Conservation (phyloP, 37 sponge, comb jelly and placozoan genomes). For the Hexactinellida sp. region DNA sequence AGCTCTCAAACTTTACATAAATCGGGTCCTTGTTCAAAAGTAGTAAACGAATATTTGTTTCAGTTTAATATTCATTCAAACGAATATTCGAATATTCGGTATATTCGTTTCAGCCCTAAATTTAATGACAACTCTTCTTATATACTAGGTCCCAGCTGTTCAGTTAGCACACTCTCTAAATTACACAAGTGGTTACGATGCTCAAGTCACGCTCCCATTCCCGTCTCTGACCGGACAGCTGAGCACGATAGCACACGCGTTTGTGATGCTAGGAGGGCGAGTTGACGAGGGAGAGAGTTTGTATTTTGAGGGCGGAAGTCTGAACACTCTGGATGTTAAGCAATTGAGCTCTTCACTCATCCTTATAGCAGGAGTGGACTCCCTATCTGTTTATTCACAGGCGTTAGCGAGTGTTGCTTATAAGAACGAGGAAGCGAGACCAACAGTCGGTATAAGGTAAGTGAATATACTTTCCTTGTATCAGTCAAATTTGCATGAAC, state of each 20-base stretch:
- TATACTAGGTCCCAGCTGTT: constrained; percentile 1
- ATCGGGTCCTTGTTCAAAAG: no score
- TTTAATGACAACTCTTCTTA: no score
- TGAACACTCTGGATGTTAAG: neutral
- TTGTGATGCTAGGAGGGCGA: neutral
- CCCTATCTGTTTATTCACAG: neutral
- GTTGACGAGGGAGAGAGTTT: neutral
- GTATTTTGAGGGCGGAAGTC: neutral
- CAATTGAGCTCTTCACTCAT: neutral
- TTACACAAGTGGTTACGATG: neutral
- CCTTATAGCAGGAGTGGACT: neutral
- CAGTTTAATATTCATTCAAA: no score
- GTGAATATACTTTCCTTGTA: no score
- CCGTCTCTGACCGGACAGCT: neutral
- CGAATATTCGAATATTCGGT: no score
- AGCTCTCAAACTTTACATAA: no score
- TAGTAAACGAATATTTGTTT: no score
- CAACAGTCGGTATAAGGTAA: neutral
- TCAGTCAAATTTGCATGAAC: no score
- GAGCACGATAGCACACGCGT: neutral
- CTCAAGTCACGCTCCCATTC: neutral
- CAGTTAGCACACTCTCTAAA: neutral
- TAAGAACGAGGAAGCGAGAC: neutral
- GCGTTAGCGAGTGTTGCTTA: neutral
- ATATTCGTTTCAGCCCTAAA: no score